Conservation (phyloP, 2,113 vertebrate species). For the Eptesicus fuscus region DNA sequence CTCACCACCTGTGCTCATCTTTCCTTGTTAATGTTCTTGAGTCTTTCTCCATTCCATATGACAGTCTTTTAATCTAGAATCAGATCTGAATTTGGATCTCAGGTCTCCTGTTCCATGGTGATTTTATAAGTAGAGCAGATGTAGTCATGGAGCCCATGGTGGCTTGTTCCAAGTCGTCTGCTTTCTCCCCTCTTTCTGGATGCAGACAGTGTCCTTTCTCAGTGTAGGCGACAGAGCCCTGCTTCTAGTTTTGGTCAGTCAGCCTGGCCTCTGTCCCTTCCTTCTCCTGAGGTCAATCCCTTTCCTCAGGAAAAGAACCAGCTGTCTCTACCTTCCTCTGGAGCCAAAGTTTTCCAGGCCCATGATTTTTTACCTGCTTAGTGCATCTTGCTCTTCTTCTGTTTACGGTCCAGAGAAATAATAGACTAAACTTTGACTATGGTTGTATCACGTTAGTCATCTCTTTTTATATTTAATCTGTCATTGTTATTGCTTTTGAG, state of each 20-base stretch:
- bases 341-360: neutral
- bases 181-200: neutral
- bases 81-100: neutral
- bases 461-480: conserved; percentile 21
- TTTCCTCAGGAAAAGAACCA: neutral
- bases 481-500: conserved; percentile 3
- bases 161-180: neutral
- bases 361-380: neutral
- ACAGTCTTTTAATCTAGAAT: neutral
- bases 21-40: neutral
- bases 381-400: neutral
- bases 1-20: neutral
- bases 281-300: neutral
- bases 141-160: neutral
- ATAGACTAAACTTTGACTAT: neutral
- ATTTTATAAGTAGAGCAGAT: neutral
- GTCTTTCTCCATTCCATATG: neutral
- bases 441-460: neutral
- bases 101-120: neutral
- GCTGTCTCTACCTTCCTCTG: neutral
- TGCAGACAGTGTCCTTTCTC: neutral
- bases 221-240: neutral
- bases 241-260: neutral
- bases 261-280: neutral
- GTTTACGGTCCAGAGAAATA: neutral